Conservation (phyloP, 2,113 vertebrate genomes). For the Struthio camelus region DNA sequence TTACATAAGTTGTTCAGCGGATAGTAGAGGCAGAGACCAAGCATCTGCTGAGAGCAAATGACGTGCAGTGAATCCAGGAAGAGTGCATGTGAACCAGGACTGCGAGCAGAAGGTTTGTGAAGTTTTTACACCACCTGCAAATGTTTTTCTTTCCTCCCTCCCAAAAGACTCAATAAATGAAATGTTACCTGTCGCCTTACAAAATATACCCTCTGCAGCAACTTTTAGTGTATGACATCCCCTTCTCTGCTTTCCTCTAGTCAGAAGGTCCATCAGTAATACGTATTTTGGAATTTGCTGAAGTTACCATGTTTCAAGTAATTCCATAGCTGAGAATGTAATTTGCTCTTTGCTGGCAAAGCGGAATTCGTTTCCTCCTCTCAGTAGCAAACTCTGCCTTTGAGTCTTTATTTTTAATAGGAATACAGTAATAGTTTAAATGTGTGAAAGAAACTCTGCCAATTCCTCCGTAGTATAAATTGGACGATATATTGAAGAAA, state of each 20-base stretch:
- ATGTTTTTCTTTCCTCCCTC: neutral
- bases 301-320: neutral
- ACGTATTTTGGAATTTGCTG: neutral
- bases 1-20: neutral
- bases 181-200: neutral
- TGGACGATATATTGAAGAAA: neutral
- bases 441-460: constrained; percentile 20
- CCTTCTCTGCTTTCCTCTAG: neutral
- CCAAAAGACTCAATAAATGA: neutral
- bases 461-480: neutral
- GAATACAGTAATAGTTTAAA: neutral
- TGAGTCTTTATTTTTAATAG: constrained; percentile 3
- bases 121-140: neutral
- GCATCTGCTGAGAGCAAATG: neutral
- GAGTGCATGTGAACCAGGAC: neutral
- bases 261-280: neutral
- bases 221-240: neutral
- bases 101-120: neutral
- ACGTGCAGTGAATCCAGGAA: neutral
- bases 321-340: neutral
- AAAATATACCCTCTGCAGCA: neutral
- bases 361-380: neutral
- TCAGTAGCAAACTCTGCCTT: neutral
- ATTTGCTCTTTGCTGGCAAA: neutral
- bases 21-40: neutral